A percentile compares a stretch with the other conserved stretches of the same genome.
Evolutionary conservation across 1,140 invertebrate genomes (phyloP).

Genomic region (Drosophila ficusphila): DNA sequence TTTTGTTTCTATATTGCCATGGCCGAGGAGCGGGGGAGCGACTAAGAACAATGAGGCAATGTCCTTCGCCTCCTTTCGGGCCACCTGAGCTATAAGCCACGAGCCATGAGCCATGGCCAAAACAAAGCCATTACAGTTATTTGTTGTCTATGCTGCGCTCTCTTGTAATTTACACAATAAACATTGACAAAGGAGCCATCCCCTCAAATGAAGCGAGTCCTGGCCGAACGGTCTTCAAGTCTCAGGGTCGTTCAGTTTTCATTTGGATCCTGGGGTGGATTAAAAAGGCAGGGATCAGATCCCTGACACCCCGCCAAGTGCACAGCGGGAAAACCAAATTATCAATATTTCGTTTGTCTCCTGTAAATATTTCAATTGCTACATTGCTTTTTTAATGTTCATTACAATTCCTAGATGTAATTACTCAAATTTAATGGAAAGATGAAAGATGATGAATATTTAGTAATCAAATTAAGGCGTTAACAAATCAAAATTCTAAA

Average conservation of each 20-base stretch:
- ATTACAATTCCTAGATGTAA: too few species aligned
- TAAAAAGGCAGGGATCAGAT: constrained; percentile 22
- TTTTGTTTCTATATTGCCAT: constrained; percentile 64
- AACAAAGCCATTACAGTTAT: constrained; percentile 81
- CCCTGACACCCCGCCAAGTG: background rate
- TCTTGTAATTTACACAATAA: constrained; percentile 79
- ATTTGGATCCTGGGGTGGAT: constrained; percentile 25
- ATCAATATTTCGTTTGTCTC: background rate
- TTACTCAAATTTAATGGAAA: too few species aligned
- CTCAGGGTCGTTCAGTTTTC: constrained; percentile 21
- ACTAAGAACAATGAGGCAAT: constrained; percentile 60
- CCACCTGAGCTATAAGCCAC: constrained; percentile 66
- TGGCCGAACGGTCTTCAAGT: constrained; percentile 5
- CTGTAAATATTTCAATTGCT: background rate
- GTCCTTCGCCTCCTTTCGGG: constrained; percentile 59
- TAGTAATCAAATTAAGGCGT: too few species aligned
- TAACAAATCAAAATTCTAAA: too few species aligned
- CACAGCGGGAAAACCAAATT: background rate
- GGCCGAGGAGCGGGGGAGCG: constrained; percentile 8
- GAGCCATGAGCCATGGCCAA: constrained; percentile 64
- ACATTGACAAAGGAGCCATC: constrained; percentile 70
- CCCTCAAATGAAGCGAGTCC: constrained; percentile 50
- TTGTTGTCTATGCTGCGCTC: constrained; percentile 76
- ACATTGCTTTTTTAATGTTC: too few species aligned
- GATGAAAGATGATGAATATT: too few species aligned